Base-by-base conservation (phyloP, 2,888 invertebrate species). In the Melikaiella ostensackeni region DNA sequence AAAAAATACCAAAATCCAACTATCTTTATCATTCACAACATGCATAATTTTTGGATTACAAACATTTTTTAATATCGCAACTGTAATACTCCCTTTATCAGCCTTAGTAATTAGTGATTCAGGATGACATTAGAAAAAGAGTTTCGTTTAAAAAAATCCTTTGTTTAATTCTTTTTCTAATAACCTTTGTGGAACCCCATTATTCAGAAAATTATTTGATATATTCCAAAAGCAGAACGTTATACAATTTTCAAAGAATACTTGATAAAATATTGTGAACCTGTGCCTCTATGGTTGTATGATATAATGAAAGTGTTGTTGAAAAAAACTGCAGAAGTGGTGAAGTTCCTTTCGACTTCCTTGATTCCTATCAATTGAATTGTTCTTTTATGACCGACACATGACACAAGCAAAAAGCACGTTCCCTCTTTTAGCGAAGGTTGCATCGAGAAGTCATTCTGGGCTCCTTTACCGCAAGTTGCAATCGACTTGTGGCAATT, bases 281-380 rank as follows among this genome's bases (percentile, higher is more conserved):
- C 21, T 55, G 13, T 24, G 57, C 13, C n/a, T 0, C 1, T 1
- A 24, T 24, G 5, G 5, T 57, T 24, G 13, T 13, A 24, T 57
- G 24, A 64, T n/a, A 13, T 57, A 24, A 24, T 24, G 13, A 6
- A 62, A 63, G 21, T 33, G 19, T 63, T 63, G 35, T 33, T n/a
- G 21, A 35, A 35, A n/a, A 33, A 33, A 33, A 63, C 35, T 30
- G 35, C 3, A 63, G 62, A 63, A 63, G 62, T 35, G 21, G 19
- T 61, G 27, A 33, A 61, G 61, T 61, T 27, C 7, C 42, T 66
- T 27, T 46, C 24, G 46, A 77, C 78, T 81, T 81, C 78, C 81
- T 81, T 78, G 80, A 81, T 81, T 64, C 76, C 73, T 79, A 81
- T 81, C 81, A 76, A 78, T 77, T 77, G 78, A 80, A 80, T 81